phyloP scores from a whole-genome alignment of 1,140 invertebrate genomes.

The Drosophila insularis region DNA sequence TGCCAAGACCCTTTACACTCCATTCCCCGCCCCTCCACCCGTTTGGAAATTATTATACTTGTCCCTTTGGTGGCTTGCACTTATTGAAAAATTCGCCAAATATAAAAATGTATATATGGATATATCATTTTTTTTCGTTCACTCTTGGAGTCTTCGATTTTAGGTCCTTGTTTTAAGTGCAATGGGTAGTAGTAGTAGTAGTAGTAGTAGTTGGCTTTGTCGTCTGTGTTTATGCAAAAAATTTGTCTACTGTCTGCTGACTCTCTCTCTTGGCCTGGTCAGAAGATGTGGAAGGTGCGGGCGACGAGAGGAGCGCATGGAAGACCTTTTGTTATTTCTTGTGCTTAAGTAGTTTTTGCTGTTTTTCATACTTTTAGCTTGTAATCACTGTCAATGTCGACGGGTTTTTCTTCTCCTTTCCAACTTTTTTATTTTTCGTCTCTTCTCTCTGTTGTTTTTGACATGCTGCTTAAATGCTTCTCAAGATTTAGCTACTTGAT shows the following conservation, averaged over 20 bases:
- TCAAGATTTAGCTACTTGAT: slow-evolving; percentile 80
- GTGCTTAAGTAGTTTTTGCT: slow-evolving; percentile 80
- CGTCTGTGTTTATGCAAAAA: slow-evolving; percentile 80
- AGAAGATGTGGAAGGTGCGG: neutral
- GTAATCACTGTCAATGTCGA: slow-evolving; percentile 82
- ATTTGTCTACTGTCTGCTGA: slow-evolving; percentile 64
- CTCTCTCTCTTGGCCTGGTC: slow-evolving; percentile 8
- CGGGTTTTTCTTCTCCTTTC: slow-evolving; percentile 35
- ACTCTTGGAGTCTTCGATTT: slow-evolving; percentile 66
- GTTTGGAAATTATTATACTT: slow-evolving; percentile 65
- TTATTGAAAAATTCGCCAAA: slow-evolving; percentile 77
- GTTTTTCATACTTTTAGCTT: slow-evolving; percentile 81
- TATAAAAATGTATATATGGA: slow-evolving; percentile 2
- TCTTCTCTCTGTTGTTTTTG: slow-evolving; percentile 56
- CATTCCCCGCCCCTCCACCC: neutral
- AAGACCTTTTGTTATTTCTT: slow-evolving; percentile 73
- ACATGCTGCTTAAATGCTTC: slow-evolving; percentile 80
- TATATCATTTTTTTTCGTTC: slow-evolving; percentile 41
- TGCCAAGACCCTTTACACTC: neutral
- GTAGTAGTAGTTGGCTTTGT: slow-evolving; percentile 72
- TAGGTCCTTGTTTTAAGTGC: slow-evolving; percentile 75
- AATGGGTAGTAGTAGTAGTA: slow-evolving; percentile 54
- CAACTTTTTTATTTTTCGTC: neutral
- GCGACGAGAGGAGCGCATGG: neutral
- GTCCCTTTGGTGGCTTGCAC: slow-evolving; percentile 53